These are phyloP conservation scores for Rhadina sibilatrix DNA, from an alignment of 2,113 vertebrate genomes.

Conservation along the genomic window DNA sequence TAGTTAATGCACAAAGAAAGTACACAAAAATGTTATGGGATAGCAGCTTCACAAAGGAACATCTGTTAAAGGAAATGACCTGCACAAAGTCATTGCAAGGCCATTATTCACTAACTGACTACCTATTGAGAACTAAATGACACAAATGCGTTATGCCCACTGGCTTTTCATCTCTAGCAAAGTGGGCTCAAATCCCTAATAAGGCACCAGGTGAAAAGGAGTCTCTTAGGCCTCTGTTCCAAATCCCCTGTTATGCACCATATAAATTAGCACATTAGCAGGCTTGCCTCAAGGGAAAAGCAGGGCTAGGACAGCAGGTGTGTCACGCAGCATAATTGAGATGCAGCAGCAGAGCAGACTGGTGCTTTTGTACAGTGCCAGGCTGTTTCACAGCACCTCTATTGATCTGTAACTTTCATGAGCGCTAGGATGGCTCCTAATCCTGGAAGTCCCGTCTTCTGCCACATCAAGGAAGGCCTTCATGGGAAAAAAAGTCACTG, in stretches of 20 bases:
- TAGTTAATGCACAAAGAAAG: background rate
- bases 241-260: constrained; percentile 6
- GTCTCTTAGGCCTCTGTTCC: background rate
- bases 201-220: constrained; percentile 32
- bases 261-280: constrained; percentile 38
- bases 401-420: background rate
- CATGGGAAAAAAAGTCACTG: background rate
- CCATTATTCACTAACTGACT: constrained; percentile 38
- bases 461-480: background rate
- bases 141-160: background rate
- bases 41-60: constrained; percentile 16
- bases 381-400: background rate
- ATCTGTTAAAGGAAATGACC: constrained; percentile 50
- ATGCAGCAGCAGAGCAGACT: background rate
- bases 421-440: background rate
- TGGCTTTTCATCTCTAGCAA: constrained; percentile 24
- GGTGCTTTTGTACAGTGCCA: background rate
- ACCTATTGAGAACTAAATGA: constrained; percentile 35
- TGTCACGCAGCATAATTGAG: background rate
- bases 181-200: constrained; percentile 16
- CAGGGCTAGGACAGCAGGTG: constrained; percentile 22
- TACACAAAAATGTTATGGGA: background rate
- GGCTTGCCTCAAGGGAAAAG: background rate
- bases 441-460: background rate
- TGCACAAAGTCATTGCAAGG: constrained; percentile 16